A percentile compares a stretch with the other conserved stretches of the same genome.
These are phyloP conservation scores for Chymomyza procnemis DNA, from an alignment of 2,888 invertebrate genomes.

Conservation along the genomic window DNA sequence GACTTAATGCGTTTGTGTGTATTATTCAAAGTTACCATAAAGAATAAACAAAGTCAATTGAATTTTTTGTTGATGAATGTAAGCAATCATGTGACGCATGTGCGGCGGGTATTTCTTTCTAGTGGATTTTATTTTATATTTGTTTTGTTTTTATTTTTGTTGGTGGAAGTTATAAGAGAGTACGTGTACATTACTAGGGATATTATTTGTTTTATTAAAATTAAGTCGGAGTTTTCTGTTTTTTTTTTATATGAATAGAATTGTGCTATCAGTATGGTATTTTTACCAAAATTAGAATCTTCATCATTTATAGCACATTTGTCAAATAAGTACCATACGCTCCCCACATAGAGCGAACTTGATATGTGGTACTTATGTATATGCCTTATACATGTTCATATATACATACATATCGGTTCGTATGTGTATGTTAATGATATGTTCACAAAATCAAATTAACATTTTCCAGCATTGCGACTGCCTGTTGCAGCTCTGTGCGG, in stretches of 20 bases:
- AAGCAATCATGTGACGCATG: slow-evolving; percentile 31
- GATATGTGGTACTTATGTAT: slow-evolving; percentile 17
- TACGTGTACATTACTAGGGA: neutral
- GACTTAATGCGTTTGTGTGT: neutral
- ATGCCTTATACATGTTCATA: neutral
- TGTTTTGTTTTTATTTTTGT: neutral
- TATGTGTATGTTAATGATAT: slow-evolving; percentile 69
- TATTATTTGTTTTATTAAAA: neutral
- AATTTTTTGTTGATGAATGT: slow-evolving; percentile 69
- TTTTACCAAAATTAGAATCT: slow-evolving; percentile 70
- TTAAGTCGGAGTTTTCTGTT: neutral
- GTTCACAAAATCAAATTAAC: slow-evolving; percentile 75
- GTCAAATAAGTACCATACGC: slow-evolving; percentile 57
- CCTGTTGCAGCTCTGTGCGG: slow-evolving; percentile 29
- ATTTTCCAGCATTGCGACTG: slow-evolving; percentile 64
- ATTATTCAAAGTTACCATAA: slow-evolving; percentile 36
- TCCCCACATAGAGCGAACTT: neutral
- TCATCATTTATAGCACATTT: slow-evolving; percentile 73
- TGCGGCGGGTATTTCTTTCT: slow-evolving; percentile 10
- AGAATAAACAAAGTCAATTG: slow-evolving; percentile 67
- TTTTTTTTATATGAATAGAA: no score
- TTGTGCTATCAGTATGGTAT: no score
- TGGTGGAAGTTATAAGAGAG: no score
- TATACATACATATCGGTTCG: neutral
- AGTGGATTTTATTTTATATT: slow-evolving; percentile 9